Percentiles rank a stretch among this genome's conserved stretches.
phyloP scores from a whole-genome alignment of 2,888 invertebrate genomes.

The Lasioglossum vierecki region DNA sequence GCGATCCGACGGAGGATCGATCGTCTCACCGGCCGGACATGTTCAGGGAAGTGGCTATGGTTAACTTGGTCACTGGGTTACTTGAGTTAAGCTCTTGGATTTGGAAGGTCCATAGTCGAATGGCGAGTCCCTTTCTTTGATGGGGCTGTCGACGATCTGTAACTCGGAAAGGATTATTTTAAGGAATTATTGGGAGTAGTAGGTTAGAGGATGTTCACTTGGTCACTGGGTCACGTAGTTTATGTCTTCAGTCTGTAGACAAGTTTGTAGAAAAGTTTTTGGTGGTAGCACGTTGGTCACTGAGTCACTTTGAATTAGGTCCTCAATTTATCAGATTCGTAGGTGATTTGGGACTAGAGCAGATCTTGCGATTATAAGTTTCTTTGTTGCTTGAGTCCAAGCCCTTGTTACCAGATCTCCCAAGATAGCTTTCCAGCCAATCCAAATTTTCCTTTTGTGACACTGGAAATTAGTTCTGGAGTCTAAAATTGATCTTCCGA shows the following conservation, averaged over 20 bases:
- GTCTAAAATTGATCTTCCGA: background rate
- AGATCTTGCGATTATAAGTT: background rate
- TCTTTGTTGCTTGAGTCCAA: background rate
- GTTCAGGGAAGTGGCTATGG: background rate
- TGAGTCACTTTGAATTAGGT: background rate
- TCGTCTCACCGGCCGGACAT: conserved; percentile 6
- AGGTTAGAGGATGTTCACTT: background rate
- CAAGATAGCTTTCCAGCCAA: background rate
- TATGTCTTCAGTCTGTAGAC: background rate
- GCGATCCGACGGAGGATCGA: conserved; percentile 17
- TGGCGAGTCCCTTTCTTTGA: background rate
- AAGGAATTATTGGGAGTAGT: background rate
- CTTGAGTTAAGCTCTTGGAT: background rate
- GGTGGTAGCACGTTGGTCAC: background rate
- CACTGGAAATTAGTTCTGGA: background rate
- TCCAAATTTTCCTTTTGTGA: background rate
- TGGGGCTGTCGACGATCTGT: background rate
- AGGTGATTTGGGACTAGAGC: background rate
- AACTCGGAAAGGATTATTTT: background rate
- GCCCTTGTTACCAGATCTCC: background rate
- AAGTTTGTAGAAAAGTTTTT: background rate
- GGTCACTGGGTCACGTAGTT: background rate
- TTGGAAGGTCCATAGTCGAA: background rate
- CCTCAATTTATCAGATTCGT: background rate
- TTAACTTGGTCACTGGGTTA: background rate